phyloP scores from a whole-genome alignment of 2,797 vertebrate genomes.

The Thripadectes ignobilis region DNA sequence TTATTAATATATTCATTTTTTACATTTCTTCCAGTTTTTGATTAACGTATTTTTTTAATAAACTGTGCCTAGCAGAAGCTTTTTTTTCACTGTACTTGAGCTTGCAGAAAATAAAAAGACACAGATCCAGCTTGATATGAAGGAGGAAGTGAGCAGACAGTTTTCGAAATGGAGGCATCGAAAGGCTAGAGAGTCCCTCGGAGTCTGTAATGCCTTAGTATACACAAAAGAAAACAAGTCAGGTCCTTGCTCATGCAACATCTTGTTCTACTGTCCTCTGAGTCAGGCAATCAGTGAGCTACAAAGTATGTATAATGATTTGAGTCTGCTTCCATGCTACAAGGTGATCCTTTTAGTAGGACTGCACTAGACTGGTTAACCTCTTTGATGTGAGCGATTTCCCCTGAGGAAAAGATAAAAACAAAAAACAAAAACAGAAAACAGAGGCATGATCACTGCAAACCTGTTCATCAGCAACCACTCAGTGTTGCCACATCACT shows the following conservation, averaged over 20 bases:
- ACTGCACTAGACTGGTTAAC: conserved; percentile 91
- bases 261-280: conserved; percentile 84
- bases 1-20: conserved; percentile 80
- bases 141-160: conserved; percentile 77
- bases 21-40: conserved; percentile 77
- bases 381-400: conserved; percentile 88
- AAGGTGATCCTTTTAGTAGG: conserved; percentile 86
- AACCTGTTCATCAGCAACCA: conserved; percentile 50
- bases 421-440: conserved; percentile 71
- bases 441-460: conserved; percentile 72
- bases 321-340: conserved; percentile 79
- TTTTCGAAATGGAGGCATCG: conserved; percentile 76
- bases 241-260: conserved; percentile 92
- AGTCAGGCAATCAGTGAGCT: conserved; percentile 78
- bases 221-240: conserved; percentile 78
- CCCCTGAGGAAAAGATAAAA: conserved; percentile 80
- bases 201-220: conserved; percentile 77
- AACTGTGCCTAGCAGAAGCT: conserved; percentile 78
- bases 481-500: conserved; percentile 50
- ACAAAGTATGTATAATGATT: conserved; percentile 77
- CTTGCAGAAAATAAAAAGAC: conserved; percentile 78
- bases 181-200: conserved; percentile 73
- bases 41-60: conserved; percentile 71
- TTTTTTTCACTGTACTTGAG: conserved; percentile 80
- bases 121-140: conserved; percentile 78